Evolutionary conservation across 2,113 vertebrate species (phyloP), one percentile per base, ranked within the genome.

Genomic region (Trogon melanurus): DNA sequence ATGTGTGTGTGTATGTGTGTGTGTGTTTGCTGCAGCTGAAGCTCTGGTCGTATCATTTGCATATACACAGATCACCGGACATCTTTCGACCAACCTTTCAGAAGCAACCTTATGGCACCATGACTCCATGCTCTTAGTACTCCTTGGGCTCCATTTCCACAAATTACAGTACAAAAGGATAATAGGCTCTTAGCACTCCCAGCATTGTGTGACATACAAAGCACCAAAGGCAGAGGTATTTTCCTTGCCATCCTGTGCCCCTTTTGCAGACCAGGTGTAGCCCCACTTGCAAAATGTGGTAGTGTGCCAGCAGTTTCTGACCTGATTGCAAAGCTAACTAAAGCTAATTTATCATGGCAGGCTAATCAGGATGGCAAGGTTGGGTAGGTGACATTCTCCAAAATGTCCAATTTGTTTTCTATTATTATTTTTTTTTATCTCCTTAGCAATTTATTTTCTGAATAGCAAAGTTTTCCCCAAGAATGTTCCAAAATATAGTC

Each of bases 261-360:
- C 72, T 84, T 69, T 58, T 30, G 57, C 41, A 23, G 78, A 22
- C 84, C 64, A 90, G 91, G 92, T 95, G 91, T 76, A 90, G 85
- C 79, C 74, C 81, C 84, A 82, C 36, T n/a, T 87, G 79, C 70
- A 73, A 88, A 82, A 75, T 5, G 21, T 15, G 6, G 83, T 86
- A 50, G n/a, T 41, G 15, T 47, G 67, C 56, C 38, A 80, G 94
- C 74, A 34, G 60, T 97, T 97, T 97, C 97, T 98, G 98, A 98
- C 98, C 98, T 97, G 98, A 98, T 97, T 98, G 97, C 98, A 97
- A 98, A 98, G 98, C 97, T 98, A 98, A 98, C 98, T 97, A 97
- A 98, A 98, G 89, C 98, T 98, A 99, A 99, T 99, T 98, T 98
- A 98, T 98, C 99, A 99, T 97, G 96, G 97, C 97, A 98, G 98